Evolutionary conservation across 2,113 vertebrate genomes (phyloP).

Genomic region (Anser cygnoides): DNA sequence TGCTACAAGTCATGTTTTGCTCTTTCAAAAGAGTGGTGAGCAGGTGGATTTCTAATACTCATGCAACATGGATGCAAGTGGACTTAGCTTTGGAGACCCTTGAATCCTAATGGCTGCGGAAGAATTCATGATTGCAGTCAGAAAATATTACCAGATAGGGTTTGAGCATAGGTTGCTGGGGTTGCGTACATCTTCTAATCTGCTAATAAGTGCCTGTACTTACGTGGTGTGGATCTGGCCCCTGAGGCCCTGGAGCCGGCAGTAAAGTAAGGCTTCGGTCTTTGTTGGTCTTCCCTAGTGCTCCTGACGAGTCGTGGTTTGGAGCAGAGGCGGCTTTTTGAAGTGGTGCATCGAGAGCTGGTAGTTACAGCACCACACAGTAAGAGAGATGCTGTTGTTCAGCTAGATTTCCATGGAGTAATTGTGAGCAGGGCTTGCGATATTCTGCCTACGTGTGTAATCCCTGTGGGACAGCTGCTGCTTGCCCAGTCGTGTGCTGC

Average conservation of each 20-base stretch:
- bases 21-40: neutral
- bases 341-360: fast-evolving
- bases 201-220: neutral
- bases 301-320: neutral
- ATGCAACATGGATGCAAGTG: neutral
- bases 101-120: neutral
- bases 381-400: neutral
- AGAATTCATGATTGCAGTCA: neutral
- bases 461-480: neutral
- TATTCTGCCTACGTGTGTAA: neutral
- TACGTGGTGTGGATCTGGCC: neutral
- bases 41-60: neutral
- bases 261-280: neutral
- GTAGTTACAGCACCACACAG: neutral
- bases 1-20: neutral
- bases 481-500: neutral
- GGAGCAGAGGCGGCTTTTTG: neutral
- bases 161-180: neutral
- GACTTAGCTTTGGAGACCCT: neutral
- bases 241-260: neutral
- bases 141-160: neutral
- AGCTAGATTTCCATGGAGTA: neutral
- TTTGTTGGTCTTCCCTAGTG: neutral
- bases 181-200: neutral
- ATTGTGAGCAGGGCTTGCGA: neutral